Base-by-base conservation (phyloP, 2,797 vertebrate genomes). In the Pygocentrus nattereri region DNA sequence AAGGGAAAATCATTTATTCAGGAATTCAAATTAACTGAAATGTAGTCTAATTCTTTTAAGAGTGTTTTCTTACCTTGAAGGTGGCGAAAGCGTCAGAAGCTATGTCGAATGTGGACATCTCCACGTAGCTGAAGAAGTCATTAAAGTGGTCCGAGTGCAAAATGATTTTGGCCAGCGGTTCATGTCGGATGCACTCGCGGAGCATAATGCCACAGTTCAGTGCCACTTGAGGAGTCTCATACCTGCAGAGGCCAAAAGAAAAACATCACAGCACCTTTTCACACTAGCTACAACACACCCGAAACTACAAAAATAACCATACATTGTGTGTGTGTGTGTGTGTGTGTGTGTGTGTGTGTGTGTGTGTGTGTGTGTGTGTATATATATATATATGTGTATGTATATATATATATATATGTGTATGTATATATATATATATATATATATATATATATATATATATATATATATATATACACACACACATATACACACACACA, bases 31-130 rank as follows among this genome's bases (percentile, higher is more conserved):
- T 6, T 19, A 31, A 72, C 50, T 25, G 30, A 27, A 76, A 11
- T 70, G 1, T 11, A 58, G 30, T 16, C 6, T 2, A 41, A 41
- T 34, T 23, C 3, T n/a, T 6, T 61, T n/a, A 68, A 25, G 4
- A 30, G 1, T 3, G 5, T 30, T 3, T 16, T 47, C 73, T 91
- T 91, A 97, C 98, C 97, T 99, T 99, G 93, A 99, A 99, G 74
- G 97, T 99, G 91, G 98, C 97, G 86, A 99, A 99, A 82, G 98
- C 98, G 87, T 99, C 98, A 6, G 98, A 99, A 88, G 98, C 97
- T 50, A 99, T 99, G 93, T 99, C 98, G 85, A 99, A 99, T n/a
- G 98, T 98, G 86, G 97, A 98, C 95, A 99, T 95, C 88, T 99
- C 97, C 92, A 99, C 98, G 23, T 99, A 99, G 88, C 93, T 93